A percentile compares a stretch with the other conserved stretches of the same genome.
Evolutionary conservation across 1,140 invertebrate species (phyloP).

Genomic region (Camponotus pennsylvanicus): DNA sequence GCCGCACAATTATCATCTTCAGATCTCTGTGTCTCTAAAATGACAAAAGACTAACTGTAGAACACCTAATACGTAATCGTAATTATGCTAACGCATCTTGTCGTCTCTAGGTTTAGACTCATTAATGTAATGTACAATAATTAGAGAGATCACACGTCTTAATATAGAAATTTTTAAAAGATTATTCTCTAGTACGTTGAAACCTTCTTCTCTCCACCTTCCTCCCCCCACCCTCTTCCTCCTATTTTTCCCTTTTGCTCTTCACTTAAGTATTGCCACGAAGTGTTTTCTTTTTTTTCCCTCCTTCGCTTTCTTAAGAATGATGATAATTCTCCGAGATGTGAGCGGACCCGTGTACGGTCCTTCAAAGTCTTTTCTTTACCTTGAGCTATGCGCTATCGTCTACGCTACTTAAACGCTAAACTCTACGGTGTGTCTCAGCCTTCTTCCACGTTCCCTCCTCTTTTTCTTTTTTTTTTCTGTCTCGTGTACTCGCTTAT

Average conservation of each 20-base stretch:
- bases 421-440: slow-evolving; percentile 84
- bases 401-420: slow-evolving; percentile 81
- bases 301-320: slow-evolving; percentile 41
- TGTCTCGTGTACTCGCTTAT: slow-evolving; percentile 72
- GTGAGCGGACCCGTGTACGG: slow-evolving; percentile 65
- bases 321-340: slow-evolving; percentile 72
- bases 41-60: slow-evolving; percentile 83
- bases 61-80: slow-evolving; percentile 81
- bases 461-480: slow-evolving; percentile 65
- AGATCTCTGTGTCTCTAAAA: slow-evolving; percentile 84
- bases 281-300: slow-evolving; percentile 73
- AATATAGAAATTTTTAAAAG: slow-evolving; percentile 86
- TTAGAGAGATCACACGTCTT: slow-evolving; percentile 87
- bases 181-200: slow-evolving; percentile 85
- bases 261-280: slow-evolving; percentile 84
- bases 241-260: slow-evolving; percentile 51
- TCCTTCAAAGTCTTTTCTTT: slow-evolving; percentile 63
- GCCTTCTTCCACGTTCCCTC: slow-evolving; percentile 85
- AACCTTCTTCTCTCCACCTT: slow-evolving; percentile 66
- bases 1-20: slow-evolving; percentile 84
- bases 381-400: slow-evolving; percentile 82
- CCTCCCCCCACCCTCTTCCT: not conserved
- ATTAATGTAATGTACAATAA: slow-evolving; percentile 84
- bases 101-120: slow-evolving; percentile 82
- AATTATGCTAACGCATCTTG: slow-evolving; percentile 82